phyloP scores from a whole-genome alignment of 2,888 invertebrate species.

The Limenitis camilla region DNA sequence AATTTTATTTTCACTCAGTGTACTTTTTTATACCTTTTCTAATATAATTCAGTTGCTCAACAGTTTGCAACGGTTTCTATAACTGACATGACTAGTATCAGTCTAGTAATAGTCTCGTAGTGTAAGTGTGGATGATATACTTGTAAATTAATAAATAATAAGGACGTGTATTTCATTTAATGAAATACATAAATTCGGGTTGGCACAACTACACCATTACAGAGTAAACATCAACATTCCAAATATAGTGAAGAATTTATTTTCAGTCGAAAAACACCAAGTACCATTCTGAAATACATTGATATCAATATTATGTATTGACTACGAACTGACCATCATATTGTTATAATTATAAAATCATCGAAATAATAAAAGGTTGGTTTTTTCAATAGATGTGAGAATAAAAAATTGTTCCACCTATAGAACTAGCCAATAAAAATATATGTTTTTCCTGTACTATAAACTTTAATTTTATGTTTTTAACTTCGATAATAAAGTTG shows the following conservation, averaged over 20 bases:
- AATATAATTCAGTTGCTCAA: too few relatives aligned
- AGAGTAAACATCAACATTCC: conserved; percentile 50
- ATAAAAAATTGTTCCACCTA: too few relatives aligned
- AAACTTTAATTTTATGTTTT: too few relatives aligned
- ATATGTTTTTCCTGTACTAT: too few relatives aligned
- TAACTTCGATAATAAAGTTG: too few relatives aligned
- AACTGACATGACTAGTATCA: too few relatives aligned
- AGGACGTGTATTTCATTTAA: conserved; percentile 55
- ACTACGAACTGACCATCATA: conserved; percentile 22
- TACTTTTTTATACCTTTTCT: too few relatives aligned
- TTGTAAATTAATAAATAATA: not conserved
- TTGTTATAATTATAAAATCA: not conserved
- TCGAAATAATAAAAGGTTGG: not conserved
- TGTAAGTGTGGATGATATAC: too few relatives aligned
- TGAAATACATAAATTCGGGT: conserved; percentile 72
- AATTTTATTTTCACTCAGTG: too few relatives aligned
- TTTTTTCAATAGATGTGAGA: not conserved
- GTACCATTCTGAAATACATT: conserved; percentile 23
- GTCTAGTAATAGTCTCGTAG: too few relatives aligned
- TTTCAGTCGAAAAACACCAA: conserved; percentile 49
- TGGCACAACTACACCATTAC: conserved; percentile 63
- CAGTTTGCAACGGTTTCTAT: too few relatives aligned
- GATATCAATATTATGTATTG: conserved; percentile 22
- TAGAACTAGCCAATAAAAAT: too few relatives aligned
- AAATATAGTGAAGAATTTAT: conserved; percentile 53